A percentile compares a stretch with the other conserved stretches of the same genome.
Evolutionary conservation across 2,797 vertebrate species (phyloP).

Genomic region (Melanotaenia boesemani): DNA sequence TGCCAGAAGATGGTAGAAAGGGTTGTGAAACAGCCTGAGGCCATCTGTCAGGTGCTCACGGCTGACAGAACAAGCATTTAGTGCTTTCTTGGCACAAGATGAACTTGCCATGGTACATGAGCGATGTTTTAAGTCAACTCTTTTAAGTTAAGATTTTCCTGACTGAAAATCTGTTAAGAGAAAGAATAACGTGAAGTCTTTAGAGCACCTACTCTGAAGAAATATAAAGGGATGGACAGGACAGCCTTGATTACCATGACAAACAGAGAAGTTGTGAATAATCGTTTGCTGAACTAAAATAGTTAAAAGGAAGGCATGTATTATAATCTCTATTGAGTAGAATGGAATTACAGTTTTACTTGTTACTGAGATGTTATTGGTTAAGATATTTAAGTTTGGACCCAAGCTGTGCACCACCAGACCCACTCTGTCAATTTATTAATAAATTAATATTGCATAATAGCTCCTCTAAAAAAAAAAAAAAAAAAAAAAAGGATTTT

Average conservation of each 20-base stretch:
- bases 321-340: too few relatives aligned
- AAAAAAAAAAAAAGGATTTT: not conserved
- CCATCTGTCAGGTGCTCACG: constrained; percentile 73
- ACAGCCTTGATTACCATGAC: not conserved
- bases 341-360: too few relatives aligned
- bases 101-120: constrained; percentile 23
- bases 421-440: not conserved
- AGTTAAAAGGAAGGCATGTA: not conserved
- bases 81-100: constrained; percentile 47
- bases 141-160: constrained; percentile 44
- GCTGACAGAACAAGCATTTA: constrained; percentile 67
- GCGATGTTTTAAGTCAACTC: constrained; percentile 21
- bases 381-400: not conserved
- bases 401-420: not conserved
- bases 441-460: not conserved
- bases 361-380: too few relatives aligned
- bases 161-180: constrained; percentile 7
- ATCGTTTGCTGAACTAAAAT: not conserved
- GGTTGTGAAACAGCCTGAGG: constrained; percentile 57
- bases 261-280: not conserved
- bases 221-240: not conserved
- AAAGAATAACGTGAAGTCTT: not conserved
- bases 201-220: not conserved
- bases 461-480: not conserved
- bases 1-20: constrained; percentile 68